Conservation (phyloP, 2,113 vertebrate genomes). For the Coptodon rendalli region DNA sequence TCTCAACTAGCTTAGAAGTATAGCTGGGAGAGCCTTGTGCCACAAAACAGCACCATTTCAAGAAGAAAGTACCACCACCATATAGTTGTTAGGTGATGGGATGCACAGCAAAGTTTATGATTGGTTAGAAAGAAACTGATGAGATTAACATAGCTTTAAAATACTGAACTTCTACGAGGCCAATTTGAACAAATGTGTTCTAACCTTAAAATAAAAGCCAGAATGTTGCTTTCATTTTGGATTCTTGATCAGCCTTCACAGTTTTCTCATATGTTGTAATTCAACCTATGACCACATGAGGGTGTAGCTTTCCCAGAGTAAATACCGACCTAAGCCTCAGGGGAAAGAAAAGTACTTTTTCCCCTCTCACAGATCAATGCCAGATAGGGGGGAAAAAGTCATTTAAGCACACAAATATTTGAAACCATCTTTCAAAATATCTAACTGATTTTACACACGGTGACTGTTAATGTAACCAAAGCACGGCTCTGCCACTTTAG, state of each 20-base stretch:
- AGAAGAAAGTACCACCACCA: not conserved
- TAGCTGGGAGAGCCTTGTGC: not conserved
- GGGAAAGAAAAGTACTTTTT: not conserved
- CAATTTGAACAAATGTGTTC: not conserved
- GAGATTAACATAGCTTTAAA: not conserved
- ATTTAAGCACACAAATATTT: not conserved
- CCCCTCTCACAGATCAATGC: not conserved
- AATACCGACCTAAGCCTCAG: not conserved
- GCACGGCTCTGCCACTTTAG: not conserved
- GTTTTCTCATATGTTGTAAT: not conserved
- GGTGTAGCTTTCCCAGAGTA: constrained; percentile 15
- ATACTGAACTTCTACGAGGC: not conserved
- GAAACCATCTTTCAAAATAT: not conserved
- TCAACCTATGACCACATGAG: constrained; percentile 20
- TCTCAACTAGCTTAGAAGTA: constrained; percentile 77
- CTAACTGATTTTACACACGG: not conserved
- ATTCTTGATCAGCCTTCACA: not conserved
- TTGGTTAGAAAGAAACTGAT: not conserved
- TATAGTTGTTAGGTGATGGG: not conserved
- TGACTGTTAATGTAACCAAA: not conserved
- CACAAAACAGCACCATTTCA: not conserved
- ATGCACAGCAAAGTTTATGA: not conserved
- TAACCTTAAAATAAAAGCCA: not conserved
- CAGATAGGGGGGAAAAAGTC: not conserved
- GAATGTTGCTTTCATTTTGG: not conserved